These are phyloP conservation scores for Ispidina picta DNA, from an alignment of 2,797 vertebrate genomes.

Conservation along the genomic window DNA sequence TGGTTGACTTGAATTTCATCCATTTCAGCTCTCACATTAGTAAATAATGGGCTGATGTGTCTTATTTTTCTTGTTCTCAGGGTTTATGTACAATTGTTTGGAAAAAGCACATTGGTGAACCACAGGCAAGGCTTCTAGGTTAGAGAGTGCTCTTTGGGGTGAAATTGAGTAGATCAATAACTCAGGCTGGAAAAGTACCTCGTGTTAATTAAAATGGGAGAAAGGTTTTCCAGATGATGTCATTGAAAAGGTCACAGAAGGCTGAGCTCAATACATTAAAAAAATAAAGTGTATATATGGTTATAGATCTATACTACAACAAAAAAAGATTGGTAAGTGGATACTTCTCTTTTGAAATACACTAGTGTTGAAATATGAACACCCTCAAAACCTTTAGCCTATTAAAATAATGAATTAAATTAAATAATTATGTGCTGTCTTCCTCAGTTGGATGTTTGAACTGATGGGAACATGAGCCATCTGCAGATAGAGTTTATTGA, in stretches of 20 bases:
- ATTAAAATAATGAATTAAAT: background rate
- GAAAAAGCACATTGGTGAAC: background rate
- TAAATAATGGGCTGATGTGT: background rate
- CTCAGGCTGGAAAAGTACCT: background rate
- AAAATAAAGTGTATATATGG: background rate
- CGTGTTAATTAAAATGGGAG: conserved; percentile 28
- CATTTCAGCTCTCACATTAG: background rate
- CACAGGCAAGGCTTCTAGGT: background rate
- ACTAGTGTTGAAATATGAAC: background rate
- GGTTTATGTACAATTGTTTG: background rate
- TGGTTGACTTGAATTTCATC: background rate
- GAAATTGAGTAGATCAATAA: background rate
- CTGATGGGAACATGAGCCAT: background rate
- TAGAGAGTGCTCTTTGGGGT: background rate
- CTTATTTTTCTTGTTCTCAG: background rate
- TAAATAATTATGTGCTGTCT: background rate
- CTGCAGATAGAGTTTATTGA: background rate
- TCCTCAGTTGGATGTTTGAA: background rate
- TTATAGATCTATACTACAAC: background rate
- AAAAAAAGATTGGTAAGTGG: background rate
- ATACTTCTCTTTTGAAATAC: background rate
- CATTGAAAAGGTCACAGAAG: conserved; percentile 20
- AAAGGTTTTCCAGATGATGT: conserved; percentile 36
- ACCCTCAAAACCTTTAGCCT: background rate
- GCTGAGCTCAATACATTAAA: background rate